phyloP scores from a whole-genome alignment of 2,888 invertebrate genomes.

The Leistus spinibarbis region DNA sequence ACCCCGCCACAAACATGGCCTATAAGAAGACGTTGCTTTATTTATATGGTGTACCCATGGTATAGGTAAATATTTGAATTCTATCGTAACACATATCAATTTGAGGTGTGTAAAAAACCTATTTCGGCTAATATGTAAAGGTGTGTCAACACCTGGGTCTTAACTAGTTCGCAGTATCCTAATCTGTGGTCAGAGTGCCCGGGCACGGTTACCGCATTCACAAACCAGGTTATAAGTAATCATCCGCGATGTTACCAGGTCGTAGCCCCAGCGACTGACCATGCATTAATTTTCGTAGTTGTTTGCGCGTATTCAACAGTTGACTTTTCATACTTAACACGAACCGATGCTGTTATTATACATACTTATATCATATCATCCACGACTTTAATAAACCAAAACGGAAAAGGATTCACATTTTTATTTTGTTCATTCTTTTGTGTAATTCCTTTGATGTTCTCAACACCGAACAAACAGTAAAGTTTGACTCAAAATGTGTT shows the following conservation, averaged over 20 bases:
- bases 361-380: neutral
- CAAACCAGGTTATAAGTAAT: neutral
- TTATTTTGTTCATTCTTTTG: no score
- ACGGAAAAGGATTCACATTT: no score
- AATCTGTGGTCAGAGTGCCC: neutral
- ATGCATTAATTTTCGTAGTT: constrained; percentile 5
- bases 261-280: constrained; percentile 2
- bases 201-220: neutral
- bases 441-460: no score
- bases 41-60: neutral
- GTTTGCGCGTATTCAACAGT: neutral
- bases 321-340: constrained; percentile 3
- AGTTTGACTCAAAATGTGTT: no score
- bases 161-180: neutral
- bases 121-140: neutral
- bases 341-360: neutral
- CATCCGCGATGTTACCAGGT: neutral
- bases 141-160: constrained; percentile 4
- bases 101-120: neutral
- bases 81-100: neutral
- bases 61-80: neutral
- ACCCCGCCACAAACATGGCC: neutral
- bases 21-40: neutral
- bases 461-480: no score
- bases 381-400: no score